These are phyloP conservation scores for Cossypha heuglini DNA, from an alignment of 2,797 vertebrate species.

Conservation along the genomic window DNA sequence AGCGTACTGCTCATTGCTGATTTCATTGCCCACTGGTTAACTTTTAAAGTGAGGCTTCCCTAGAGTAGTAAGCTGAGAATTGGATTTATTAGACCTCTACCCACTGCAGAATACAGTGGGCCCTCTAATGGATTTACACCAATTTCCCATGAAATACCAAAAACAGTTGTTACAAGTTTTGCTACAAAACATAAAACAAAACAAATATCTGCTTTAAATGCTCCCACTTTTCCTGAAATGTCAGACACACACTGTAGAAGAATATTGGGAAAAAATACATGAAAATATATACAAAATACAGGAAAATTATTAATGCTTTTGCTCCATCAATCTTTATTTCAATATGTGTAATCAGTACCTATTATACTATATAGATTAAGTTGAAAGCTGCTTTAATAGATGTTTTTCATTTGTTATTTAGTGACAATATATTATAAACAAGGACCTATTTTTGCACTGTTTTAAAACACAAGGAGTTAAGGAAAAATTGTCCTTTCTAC, in stretches of 20 bases:
- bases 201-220: neutral
- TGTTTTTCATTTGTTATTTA: neutral
- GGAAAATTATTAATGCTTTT: neutral
- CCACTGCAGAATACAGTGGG: neutral
- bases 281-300: neutral
- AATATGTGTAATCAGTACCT: neutral
- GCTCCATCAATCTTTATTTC: neutral
- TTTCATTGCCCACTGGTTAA: neutral
- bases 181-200: neutral
- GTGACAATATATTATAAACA: neutral
- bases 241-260: neutral
- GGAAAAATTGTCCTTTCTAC: neutral
- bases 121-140: neutral
- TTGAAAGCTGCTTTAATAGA: neutral
- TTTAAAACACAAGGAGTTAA: neutral
- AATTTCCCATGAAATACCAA: neutral
- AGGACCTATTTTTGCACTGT: neutral
- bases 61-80: neutral
- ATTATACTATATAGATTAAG: neutral
- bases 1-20: neutral
- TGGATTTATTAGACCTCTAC: neutral
- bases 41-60: neutral
- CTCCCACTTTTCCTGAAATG: neutral
- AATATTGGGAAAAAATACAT: neutral
- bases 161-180: neutral